These are phyloP conservation scores for Hydrocynus forskahlii DNA, from an alignment of 2,797 vertebrate species.

Conservation along the genomic window DNA sequence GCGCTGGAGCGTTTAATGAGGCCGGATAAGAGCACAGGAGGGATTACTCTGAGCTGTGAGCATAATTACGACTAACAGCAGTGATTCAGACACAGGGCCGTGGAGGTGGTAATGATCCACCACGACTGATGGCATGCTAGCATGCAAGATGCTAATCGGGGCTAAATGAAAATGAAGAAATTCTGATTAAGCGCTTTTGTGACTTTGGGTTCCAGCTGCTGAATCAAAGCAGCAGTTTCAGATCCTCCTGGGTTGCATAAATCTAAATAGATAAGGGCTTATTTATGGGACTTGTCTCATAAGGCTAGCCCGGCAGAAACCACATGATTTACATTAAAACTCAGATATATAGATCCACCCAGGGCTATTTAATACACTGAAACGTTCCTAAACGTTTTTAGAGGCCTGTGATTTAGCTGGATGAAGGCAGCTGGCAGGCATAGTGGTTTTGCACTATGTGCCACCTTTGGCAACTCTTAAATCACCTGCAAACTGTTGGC, in stretches of 20 bases:
- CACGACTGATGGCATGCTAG: not conserved
- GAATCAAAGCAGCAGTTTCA: constrained; percentile 7
- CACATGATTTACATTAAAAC: not conserved
- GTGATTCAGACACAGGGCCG: not conserved
- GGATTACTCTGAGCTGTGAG: not conserved
- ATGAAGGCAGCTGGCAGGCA: constrained; percentile 5
- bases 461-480: not conserved
- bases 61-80: constrained; percentile 25
- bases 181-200: not conserved
- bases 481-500: not conserved
- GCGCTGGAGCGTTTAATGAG: constrained; percentile 41
- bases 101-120: not conserved
- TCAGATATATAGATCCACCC: not conserved
- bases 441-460: not conserved
- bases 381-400: constrained; percentile 9
- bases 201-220: not conserved
- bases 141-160: not conserved
- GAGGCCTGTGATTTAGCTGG: not conserved
- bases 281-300: not conserved
- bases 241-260: not conserved
- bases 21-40: constrained; percentile 18
- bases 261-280: not conserved
- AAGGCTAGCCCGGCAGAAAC: not conserved
- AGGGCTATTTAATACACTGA: not conserved
- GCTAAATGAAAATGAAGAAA: not conserved